Percentiles rank a stretch among this genome's conserved stretches.
phyloP scores from a whole-genome alignment of 2,113 vertebrate species.

The Laterallus jamaicensis region DNA sequence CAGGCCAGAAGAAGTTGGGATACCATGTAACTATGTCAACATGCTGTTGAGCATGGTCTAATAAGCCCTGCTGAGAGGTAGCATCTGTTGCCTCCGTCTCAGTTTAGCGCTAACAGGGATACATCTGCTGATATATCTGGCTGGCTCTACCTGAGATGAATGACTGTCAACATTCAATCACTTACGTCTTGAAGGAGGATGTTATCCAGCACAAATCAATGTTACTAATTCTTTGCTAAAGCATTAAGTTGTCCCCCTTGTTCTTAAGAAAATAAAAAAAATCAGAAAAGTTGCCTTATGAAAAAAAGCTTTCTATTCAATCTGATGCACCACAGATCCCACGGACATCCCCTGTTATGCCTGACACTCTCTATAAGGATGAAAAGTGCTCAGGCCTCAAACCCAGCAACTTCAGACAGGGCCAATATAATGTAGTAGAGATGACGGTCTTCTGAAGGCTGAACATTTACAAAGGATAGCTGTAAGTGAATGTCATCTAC shows the following conservation, averaged over 20 bases:
- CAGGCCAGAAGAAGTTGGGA: background rate
- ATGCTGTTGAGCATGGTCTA: background rate
- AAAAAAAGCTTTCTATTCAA: background rate
- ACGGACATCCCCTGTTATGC: background rate
- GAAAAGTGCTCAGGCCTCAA: background rate
- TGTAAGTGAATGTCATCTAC: background rate
- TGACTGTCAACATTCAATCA: fast-evolving
- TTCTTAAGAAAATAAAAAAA: background rate
- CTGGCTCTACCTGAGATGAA: background rate
- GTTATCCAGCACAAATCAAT: background rate
- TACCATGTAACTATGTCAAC: background rate
- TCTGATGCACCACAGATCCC: background rate
- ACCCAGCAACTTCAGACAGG: background rate
- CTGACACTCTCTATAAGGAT: background rate
- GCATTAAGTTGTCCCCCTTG: background rate
- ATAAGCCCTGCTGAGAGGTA: slow-evolving; percentile 38
- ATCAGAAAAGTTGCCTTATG: background rate
- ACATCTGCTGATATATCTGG: background rate
- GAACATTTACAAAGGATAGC: background rate
- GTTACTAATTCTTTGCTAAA: background rate
- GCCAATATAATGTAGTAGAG: background rate
- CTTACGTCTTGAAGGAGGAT: background rate
- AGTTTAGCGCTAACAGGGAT: background rate
- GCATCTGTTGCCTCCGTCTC: background rate
- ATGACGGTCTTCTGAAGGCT: background rate